A percentile compares a stretch with the other conserved stretches of the same genome.
phyloP scores from a whole-genome alignment of 2,888 invertebrate species.

The Drosophila pseudotakahashii region DNA sequence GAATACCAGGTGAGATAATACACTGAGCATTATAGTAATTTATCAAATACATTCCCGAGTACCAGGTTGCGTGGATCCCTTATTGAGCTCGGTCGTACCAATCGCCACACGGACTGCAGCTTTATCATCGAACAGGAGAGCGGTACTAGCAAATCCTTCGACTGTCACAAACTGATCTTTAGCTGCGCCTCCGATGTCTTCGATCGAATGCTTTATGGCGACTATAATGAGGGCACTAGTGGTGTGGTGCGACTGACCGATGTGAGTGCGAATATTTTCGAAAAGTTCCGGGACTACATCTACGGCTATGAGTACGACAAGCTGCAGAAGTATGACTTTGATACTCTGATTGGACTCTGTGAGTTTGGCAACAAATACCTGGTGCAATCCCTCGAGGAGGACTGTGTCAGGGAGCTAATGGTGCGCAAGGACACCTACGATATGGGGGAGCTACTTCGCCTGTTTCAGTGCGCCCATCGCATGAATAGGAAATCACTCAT shows the following conservation, averaged over 20 bases:
- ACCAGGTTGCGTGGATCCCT: slow-evolving; percentile 8
- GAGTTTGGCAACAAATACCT: slow-evolving; percentile 38
- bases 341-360: slow-evolving; percentile 10
- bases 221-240: slow-evolving; percentile 28
- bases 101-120: slow-evolving; percentile 26
- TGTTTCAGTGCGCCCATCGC: slow-evolving; percentile 35
- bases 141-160: slow-evolving; percentile 3
- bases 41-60: not conserved
- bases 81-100: slow-evolving; percentile 2
- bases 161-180: slow-evolving; percentile 44
- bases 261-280: slow-evolving; percentile 30
- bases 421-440: slow-evolving; percentile 2
- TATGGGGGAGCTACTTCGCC: slow-evolving; percentile 10
- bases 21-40: too few species aligned
- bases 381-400: slow-evolving; percentile 23
- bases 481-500: slow-evolving; percentile 9
- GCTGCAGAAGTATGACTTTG: slow-evolving; percentile 14
- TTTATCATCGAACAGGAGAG: slow-evolving; percentile 14
- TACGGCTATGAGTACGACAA: slow-evolving; percentile 24
- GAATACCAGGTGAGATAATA: slow-evolving; percentile 8
- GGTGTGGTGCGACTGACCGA: slow-evolving; percentile 27
- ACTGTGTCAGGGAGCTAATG: slow-evolving; percentile 12
- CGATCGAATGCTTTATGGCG: slow-evolving; percentile 47
- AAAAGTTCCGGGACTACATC: slow-evolving; percentile 36
- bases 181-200: slow-evolving; percentile 50